Base-by-base conservation (phyloP, 2,113 vertebrate genomes). In the Elaphurus davidianus region DNA sequence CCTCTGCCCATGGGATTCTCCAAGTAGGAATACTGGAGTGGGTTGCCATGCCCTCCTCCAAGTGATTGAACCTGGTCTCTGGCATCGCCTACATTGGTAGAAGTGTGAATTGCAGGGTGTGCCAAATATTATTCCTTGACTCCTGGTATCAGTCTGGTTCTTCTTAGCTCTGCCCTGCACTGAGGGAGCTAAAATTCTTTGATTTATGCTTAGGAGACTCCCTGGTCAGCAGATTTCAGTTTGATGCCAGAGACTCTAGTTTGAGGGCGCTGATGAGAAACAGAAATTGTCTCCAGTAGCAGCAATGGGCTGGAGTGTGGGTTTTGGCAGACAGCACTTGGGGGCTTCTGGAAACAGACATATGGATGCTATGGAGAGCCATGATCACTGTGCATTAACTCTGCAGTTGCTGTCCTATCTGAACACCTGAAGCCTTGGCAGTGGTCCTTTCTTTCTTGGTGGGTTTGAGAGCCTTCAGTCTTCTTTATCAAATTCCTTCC, bases 391-490 rank as follows among this genome's bases (percentile, higher is more conserved):
- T 11, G 9, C 5, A 8, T 4, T 7, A 5, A 2, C 3, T 54
- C 45, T 27, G 5, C 7, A 11, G 3, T 0, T 1, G 1, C 15
- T 15, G 14, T n/a, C 21, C 6, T 0, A 4, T 21, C 64, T 3
- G 15, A 3, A 17, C 0, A 15, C 11, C 23, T 2, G 43, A 36
- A n/a, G 30, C 40, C 50, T 3, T 3, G 2, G 5, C 3, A 3
- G 43, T 7, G 1, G 10, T 4, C 74, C 27, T 30, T 3, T 9
- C 47, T 36, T 13, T 3, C 45, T 79, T 5, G 1, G 54, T 30
- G 9, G 30, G 9, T 13, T 1, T 54, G 74, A 62, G 59, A 64
- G 47, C 4, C 59, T 67, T 45, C 30, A 81, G 13, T 54, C 28
- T 17, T 33, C 28, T 28, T 11, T 21, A 55, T 67, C 40, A 55